phyloP scores from a whole-genome alignment of 2,888 invertebrate species.

The Drosophila gaucha region DNA sequence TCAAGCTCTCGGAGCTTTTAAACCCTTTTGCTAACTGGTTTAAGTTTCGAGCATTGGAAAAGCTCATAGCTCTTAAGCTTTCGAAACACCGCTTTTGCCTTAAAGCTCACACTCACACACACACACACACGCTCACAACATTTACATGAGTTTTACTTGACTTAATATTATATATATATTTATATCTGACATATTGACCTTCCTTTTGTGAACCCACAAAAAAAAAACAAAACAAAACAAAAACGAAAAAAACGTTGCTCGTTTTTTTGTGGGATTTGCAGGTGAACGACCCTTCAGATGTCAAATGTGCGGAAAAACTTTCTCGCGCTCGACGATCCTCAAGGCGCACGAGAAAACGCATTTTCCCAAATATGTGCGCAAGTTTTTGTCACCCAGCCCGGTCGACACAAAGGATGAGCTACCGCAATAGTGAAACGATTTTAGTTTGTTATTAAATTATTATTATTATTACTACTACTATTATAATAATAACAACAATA shows the following conservation, averaged over 20 bases:
- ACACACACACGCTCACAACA: not conserved
- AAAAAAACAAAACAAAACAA: not conserved
- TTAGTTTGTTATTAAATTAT: slow-evolving; percentile 85
- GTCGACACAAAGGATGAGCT: slow-evolving; percentile 93
- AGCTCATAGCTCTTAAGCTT: not conserved
- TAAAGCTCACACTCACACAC: not conserved
- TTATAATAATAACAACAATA: slow-evolving; percentile 79
- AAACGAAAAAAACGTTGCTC: not conserved
- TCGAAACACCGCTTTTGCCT: too few species aligned
- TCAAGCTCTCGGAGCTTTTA: too few species aligned
- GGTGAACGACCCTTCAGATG: slow-evolving; percentile 95
- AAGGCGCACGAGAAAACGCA: slow-evolving; percentile 97
- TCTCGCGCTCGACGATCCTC: slow-evolving; percentile 94
- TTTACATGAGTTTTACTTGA: not conserved
- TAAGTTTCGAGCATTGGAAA: not conserved
- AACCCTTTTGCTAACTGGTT: too few species aligned
- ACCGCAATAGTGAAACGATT: slow-evolving; percentile 88
- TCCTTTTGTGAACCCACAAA: slow-evolving; percentile 26
- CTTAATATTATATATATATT: not conserved
- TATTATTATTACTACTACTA: slow-evolving; percentile 84
- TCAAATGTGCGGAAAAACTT: slow-evolving; percentile 95
- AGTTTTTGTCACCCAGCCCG: slow-evolving; percentile 94
- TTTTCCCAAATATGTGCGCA: slow-evolving; percentile 95
- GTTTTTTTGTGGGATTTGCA: slow-evolving; percentile 62
- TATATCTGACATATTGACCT: slow-evolving; percentile 30